These are phyloP conservation scores for Hypsibius dujardini DNA, from an alignment of 1,140 invertebrate genomes.

Conservation along the genomic window DNA sequence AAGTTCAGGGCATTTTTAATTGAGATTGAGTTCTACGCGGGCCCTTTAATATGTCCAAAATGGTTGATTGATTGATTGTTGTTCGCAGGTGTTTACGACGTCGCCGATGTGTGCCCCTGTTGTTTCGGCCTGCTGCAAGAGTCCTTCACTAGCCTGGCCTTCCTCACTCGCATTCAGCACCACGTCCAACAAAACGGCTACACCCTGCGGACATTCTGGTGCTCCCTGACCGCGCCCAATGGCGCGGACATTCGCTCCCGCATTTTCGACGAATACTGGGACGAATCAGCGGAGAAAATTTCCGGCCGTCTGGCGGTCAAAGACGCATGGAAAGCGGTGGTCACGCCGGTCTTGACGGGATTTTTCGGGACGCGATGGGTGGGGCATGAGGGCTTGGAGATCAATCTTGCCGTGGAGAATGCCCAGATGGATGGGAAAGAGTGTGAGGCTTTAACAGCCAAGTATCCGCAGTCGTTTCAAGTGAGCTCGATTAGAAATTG, in stretches of 20 bases:
- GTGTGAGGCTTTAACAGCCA: background rate
- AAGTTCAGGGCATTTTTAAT: too few species aligned
- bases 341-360: conserved; percentile 3
- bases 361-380: background rate
- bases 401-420: background rate
- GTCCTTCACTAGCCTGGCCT: background rate
- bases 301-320: background rate
- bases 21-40: too few species aligned
- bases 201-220: conserved; percentile 7
- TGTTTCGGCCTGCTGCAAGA: background rate
- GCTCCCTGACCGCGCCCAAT: background rate
- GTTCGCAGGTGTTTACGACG: too few species aligned
- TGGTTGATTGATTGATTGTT: too few species aligned
- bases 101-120: background rate
- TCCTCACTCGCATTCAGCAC: background rate
- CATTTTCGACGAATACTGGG: conserved; percentile 11
- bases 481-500: too few species aligned
- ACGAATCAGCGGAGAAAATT: background rate
- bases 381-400: conserved; percentile 6
- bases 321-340: conserved; percentile 13
- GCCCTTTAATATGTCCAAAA: too few species aligned
- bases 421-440: conserved; percentile 5
- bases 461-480: background rate
- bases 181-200: background rate
- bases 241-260: background rate